Evolutionary conservation across 2,797 vertebrate species (phyloP).

Genomic region (Ctenochaetus hawaiiensis): DNA sequence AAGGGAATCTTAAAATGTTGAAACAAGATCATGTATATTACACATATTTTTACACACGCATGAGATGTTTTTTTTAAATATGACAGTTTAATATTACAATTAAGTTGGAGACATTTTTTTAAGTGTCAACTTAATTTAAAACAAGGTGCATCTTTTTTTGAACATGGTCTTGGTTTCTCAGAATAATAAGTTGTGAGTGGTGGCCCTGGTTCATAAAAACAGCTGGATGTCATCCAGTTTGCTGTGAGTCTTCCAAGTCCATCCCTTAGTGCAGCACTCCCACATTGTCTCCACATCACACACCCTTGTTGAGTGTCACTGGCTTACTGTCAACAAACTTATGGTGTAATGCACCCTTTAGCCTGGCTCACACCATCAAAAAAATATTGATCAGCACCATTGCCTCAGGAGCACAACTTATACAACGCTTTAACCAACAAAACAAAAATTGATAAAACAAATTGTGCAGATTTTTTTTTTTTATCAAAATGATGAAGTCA

Average conservation of each 20-base stretch:
- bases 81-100: background rate
- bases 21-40: constrained; percentile 9
- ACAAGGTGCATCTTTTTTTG: background rate
- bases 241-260: background rate
- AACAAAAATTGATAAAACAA: too few species aligned
- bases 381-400: too few species aligned
- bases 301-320: constrained; percentile 11
- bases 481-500: too few species aligned
- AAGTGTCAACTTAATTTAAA: background rate
- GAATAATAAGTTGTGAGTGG: constrained; percentile 11
- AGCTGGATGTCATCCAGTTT: constrained; percentile 34
- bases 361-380: background rate
- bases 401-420: too few species aligned
- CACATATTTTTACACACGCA: too few species aligned
- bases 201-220: constrained; percentile 10
- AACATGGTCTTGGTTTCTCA: constrained; percentile 1
- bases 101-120: background rate
- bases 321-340: constrained; percentile 28
- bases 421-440: too few species aligned
- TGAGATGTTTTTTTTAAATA: background rate
- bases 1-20: background rate
- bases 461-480: too few species aligned
- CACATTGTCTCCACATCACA: constrained; percentile 28
- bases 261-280: constrained; percentile 4
- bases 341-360: background rate